phyloP scores from a whole-genome alignment of 1,140 invertebrate species.

The Sycobia sp. region DNA sequence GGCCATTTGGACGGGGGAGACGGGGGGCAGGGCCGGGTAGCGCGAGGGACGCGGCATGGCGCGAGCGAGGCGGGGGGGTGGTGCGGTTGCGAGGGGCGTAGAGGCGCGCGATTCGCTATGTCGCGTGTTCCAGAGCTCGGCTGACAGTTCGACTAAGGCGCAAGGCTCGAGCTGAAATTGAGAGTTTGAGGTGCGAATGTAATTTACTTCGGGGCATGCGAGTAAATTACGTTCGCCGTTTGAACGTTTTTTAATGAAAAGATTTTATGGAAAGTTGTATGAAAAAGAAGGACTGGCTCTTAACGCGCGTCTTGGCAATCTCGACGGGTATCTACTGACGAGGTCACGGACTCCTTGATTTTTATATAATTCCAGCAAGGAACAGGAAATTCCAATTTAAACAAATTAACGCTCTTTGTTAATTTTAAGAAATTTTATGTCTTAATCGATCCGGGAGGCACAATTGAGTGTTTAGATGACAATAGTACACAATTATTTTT shows the following conservation, averaged over 20 bases:
- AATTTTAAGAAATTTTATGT: too few species aligned
- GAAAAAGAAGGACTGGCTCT: background rate
- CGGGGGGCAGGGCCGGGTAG: constrained; percentile 8
- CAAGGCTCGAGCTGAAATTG: constrained; percentile 16
- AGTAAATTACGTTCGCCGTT: too few species aligned
- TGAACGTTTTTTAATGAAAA: background rate
- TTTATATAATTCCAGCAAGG: background rate
- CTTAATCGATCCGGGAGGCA: too few species aligned
- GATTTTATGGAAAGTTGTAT: background rate
- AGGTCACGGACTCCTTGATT: background rate
- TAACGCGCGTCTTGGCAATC: background rate
- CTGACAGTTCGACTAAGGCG: too few species aligned
- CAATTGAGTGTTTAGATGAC: too few species aligned
- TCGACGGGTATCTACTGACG: background rate
- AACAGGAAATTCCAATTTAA: too few species aligned
- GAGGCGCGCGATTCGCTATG: background rate
- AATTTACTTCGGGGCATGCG: background rate
- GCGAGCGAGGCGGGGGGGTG: background rate
- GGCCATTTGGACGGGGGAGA: background rate
- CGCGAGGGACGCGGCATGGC: background rate
- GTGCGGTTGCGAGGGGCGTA: background rate
- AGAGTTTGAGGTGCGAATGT: background rate
- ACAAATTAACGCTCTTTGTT: too few species aligned
- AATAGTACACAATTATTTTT: too few species aligned
- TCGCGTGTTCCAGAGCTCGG: too few species aligned